Conservation (phyloP, 2,797 vertebrate species). For the Trachops cirrhosus region DNA sequence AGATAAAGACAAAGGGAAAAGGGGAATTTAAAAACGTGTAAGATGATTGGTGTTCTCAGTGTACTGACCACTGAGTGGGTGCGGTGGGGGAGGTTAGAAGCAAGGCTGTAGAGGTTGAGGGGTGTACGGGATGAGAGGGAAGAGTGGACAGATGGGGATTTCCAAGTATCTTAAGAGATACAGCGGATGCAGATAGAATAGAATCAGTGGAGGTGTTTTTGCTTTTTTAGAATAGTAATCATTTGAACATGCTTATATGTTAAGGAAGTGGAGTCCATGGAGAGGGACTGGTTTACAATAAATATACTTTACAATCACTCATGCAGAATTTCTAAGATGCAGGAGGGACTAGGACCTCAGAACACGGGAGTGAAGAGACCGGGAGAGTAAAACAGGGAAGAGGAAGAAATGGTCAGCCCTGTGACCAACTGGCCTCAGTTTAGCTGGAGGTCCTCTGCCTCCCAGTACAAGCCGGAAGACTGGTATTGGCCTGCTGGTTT, state of each 20-base stretch:
- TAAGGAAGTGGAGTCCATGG: neutral
- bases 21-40: neutral
- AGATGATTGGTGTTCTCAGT: neutral
- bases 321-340: neutral
- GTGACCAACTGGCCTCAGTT: neutral
- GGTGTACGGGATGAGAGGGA: neutral
- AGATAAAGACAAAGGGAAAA: neutral
- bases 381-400: neutral
- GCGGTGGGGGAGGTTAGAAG: neutral
- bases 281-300: neutral
- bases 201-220: neutral
- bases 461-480: neutral
- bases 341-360: neutral
- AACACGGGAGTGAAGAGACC: neutral
- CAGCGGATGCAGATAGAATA: neutral
- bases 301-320: neutral
- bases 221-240: neutral
- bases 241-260: neutral
- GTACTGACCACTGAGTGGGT: neutral
- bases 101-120: neutral
- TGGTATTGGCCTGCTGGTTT: neutral
- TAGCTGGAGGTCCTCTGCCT: neutral
- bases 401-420: neutral
- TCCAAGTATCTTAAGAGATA: neutral
- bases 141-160: neutral